Conservation (phyloP, 2,797 vertebrate species). For the Mus spretus region DNA sequence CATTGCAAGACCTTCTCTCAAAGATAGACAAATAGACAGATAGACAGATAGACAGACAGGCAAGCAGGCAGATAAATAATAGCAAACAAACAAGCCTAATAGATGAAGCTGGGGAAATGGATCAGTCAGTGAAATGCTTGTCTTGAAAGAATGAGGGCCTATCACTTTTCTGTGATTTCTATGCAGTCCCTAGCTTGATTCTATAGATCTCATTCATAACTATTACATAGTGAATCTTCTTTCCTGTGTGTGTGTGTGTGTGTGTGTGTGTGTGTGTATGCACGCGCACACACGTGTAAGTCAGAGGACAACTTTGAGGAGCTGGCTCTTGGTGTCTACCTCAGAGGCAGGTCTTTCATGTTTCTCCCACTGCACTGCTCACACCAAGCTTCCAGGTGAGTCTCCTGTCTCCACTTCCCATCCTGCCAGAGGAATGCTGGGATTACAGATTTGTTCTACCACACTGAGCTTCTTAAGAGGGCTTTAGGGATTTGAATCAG, state of each 20-base stretch:
- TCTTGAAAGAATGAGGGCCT: not conserved
- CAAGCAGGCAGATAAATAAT: too few species aligned
- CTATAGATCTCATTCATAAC: constrained; percentile 11
- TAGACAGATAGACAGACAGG: accelerated
- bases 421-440: not conserved
- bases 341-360: not conserved
- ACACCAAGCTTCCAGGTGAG: not conserved
- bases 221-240: not conserved
- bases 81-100: not conserved
- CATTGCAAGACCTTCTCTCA: not conserved
- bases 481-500: not conserved
- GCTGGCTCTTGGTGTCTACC: not conserved
- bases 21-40: too few species aligned
- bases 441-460: not conserved
- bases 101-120: not conserved
- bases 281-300: not conserved
- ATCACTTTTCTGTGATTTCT: constrained; percentile 5
- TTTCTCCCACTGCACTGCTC: not conserved
- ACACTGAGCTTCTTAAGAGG: not conserved
- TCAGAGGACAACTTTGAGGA: not conserved
- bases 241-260: not conserved
- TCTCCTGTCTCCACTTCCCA: not conserved
- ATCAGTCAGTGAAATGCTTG: not conserved
- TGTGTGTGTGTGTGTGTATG: too few species aligned
- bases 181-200: not conserved